A percentile compares a stretch with the other conserved stretches of the same genome.
Evolutionary conservation across 2,888 invertebrate genomes (phyloP).

Genomic region (Thumatha senex): DNA sequence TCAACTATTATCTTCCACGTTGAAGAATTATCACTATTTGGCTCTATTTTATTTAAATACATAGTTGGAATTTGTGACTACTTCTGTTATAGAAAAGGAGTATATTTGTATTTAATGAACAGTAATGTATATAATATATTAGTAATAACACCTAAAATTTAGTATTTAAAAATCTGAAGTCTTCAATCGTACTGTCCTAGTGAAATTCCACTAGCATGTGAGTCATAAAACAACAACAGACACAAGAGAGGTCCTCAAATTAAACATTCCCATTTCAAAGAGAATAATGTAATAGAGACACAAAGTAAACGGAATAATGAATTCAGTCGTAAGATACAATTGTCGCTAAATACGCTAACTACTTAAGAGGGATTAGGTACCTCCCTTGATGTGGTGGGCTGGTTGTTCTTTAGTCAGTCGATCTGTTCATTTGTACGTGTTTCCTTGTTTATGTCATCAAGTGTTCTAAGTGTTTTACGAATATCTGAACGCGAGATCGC

Average conservation of each 20-base stretch:
- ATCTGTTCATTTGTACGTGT: slow-evolving; percentile 2
- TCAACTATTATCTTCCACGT: too few relatives aligned
- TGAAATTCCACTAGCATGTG: not conserved
- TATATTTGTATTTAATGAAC: too few relatives aligned
- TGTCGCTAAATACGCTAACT: slow-evolving; percentile 14
- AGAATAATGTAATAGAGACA: slow-evolving; percentile 3
- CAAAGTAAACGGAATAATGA: slow-evolving; percentile 4
- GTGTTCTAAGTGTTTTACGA: not conserved
- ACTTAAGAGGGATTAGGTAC: slow-evolving; percentile 12
- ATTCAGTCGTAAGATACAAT: slow-evolving; percentile 6
- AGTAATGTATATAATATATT: too few relatives aligned
- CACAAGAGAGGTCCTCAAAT: not conserved
- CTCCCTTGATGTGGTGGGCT: slow-evolving; percentile 15
- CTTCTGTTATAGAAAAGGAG: too few relatives aligned
- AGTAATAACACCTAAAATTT: not conserved
- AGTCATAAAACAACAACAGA: not conserved
- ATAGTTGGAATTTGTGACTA: too few relatives aligned
- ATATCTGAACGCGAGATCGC: not conserved
- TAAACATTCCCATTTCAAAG: slow-evolving; percentile 7
- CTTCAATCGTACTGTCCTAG: not conserved
- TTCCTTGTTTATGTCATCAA: not conserved
- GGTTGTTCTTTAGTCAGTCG: slow-evolving; percentile 3
- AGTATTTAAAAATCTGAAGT: not conserved
- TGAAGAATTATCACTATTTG: too few relatives aligned
- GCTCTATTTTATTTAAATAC: too few relatives aligned